Evolutionary conservation across 2,113 vertebrate species (phyloP).

Genomic region (Nanorana parkeri): DNA sequence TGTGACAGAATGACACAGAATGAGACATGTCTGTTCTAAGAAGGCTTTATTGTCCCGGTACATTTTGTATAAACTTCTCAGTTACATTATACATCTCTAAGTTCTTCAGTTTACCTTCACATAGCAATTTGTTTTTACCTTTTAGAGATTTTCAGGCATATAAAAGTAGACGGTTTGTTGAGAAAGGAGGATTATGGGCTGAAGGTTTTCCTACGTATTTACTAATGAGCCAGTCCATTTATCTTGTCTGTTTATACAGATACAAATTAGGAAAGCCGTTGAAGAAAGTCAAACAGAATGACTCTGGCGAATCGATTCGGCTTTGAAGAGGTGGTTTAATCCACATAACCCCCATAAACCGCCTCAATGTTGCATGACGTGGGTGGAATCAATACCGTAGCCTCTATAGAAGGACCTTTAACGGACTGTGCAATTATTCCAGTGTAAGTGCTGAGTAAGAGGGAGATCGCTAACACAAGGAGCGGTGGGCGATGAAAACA

Average conservation of each 20-base stretch:
- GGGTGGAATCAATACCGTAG: constrained; percentile 17
- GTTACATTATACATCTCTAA: no score
- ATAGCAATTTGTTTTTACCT: no score
- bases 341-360: constrained; percentile 33
- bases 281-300: constrained; percentile 17
- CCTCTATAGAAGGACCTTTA: background rate
- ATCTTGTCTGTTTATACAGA: constrained; percentile 32
- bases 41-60: no score
- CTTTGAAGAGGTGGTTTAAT: constrained; percentile 29
- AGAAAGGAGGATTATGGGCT: background rate
- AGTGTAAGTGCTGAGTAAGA: background rate
- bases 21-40: no score
- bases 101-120: no score
- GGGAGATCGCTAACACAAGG: background rate
- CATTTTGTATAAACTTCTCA: no score
- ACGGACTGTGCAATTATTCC: constrained; percentile 2
- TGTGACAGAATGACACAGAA: no score
- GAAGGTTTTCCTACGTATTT: background rate
- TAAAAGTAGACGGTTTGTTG: no score
- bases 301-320: background rate
- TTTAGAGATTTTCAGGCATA: no score
- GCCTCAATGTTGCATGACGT: constrained; percentile 16
- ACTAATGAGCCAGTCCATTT: constrained; percentile 29
- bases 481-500: background rate
- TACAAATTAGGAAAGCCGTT: constrained; percentile 25